Percentiles rank a stretch among this genome's conserved stretches.
Evolutionary conservation across 2,113 vertebrate species (phyloP).

Genomic region (Parus major): DNA sequence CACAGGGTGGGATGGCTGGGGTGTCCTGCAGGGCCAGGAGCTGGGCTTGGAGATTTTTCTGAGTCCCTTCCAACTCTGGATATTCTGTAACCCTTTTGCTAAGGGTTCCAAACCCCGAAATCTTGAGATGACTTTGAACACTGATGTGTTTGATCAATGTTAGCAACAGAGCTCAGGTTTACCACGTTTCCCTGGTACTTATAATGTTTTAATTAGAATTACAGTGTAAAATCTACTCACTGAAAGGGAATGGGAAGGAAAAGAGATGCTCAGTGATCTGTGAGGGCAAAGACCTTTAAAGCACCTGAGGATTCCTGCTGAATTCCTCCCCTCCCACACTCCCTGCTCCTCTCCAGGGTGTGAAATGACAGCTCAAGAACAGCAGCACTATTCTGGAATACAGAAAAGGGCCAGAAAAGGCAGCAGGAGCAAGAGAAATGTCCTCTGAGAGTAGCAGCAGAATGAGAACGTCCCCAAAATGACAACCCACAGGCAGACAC

Average conservation of each 20-base stretch:
- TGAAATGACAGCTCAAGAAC: background rate
- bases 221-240: rapidly evolving
- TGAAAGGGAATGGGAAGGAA: background rate
- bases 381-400: background rate
- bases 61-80: background rate
- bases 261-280: background rate
- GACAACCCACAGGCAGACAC: rapidly evolving
- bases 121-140: background rate
- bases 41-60: rapidly evolving
- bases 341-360: background rate
- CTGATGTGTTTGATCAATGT: background rate
- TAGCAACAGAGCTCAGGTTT: background rate
- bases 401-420: background rate
- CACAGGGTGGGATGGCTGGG: background rate
- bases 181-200: background rate
- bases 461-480: background rate
- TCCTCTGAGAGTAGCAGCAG: background rate
- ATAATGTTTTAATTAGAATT: background rate
- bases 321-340: background rate
- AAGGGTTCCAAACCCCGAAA: background rate
- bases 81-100: background rate
- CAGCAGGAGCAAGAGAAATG: background rate
- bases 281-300: background rate
- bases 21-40: background rate
- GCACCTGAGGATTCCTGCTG: background rate